Percentiles rank a stretch among this genome's conserved stretches.
Evolutionary conservation across 2,113 vertebrate species (phyloP).

Genomic region (Mellivora capensis): DNA sequence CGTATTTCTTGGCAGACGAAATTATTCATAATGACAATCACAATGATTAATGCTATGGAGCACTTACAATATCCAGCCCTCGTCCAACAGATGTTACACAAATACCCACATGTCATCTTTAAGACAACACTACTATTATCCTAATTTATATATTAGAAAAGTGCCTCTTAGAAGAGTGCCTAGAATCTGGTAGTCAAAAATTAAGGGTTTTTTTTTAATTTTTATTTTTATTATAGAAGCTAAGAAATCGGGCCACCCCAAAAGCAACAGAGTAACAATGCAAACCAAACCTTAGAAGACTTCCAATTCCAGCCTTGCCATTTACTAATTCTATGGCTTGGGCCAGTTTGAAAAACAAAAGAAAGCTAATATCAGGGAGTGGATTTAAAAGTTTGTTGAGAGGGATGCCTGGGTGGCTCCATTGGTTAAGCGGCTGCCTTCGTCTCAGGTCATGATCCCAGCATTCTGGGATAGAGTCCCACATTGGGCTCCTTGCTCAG

Average conservation of each 20-base stretch:
- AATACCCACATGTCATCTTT: background rate
- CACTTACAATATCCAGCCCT: background rate
- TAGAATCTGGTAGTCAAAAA: background rate
- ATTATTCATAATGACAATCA: background rate
- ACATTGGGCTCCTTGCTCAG: too few relatives aligned
- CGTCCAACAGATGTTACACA: background rate
- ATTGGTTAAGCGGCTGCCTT: too few relatives aligned
- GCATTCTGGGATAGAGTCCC: background rate
- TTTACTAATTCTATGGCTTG: background rate
- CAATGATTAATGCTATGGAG: background rate
- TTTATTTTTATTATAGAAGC: background rate
- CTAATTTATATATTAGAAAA: background rate
- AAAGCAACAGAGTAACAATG: background rate
- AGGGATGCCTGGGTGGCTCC: background rate
- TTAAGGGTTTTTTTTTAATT: background rate
- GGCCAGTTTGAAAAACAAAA: conserved; percentile 8
- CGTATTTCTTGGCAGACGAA: background rate
- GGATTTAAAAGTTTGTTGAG: background rate
- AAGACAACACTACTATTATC: background rate
- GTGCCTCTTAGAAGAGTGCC: background rate
- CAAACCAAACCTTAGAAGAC: conserved; percentile 7
- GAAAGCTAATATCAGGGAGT: background rate
- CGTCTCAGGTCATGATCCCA: background rate
- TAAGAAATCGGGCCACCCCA: background rate
- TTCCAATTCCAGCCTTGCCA: background rate